Percentiles rank a stretch among this genome's conserved stretches.
Conservation (phyloP, 2,888 invertebrate genomes). For the Junonia oenone region DNA sequence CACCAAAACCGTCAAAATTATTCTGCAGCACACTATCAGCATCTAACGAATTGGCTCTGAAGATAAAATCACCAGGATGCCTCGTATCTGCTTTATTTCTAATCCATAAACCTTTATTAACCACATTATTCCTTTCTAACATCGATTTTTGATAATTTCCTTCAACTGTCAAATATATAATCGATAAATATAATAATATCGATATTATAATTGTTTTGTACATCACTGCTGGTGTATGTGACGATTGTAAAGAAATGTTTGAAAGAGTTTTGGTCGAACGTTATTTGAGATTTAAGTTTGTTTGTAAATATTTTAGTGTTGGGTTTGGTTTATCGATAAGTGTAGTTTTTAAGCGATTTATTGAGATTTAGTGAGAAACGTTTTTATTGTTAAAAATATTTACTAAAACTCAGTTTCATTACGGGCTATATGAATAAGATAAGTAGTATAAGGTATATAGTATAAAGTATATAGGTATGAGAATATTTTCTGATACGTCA, state of each 20-base stretch:
- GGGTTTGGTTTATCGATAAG: constrained; percentile 12
- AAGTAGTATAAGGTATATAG: too few relatives aligned
- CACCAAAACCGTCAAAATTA: constrained; percentile 43
- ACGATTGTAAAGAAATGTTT: constrained; percentile 31
- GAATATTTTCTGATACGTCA: too few relatives aligned
- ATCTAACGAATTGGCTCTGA: constrained; percentile 51
- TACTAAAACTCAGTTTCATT: too few relatives aligned
- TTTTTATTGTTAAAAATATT: too few relatives aligned
- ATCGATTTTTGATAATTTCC: constrained; percentile 40
- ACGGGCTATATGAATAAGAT: too few relatives aligned
- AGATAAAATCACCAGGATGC: constrained; percentile 46
- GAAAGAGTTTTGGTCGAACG: constrained; percentile 35
- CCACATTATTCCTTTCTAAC: constrained; percentile 51
- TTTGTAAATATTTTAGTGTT: constrained; percentile 44
- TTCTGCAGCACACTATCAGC: constrained; percentile 47
- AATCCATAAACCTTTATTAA: constrained; percentile 61
- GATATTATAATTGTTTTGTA: constrained; percentile 36
- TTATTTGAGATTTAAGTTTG: constrained; percentile 39
- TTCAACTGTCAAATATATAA: constrained; percentile 35
- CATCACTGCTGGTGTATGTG: constrained; percentile 43
- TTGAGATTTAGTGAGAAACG: too few relatives aligned
- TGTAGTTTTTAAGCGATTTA: neutral
- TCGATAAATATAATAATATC: constrained; percentile 36
- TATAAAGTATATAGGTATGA: too few relatives aligned
- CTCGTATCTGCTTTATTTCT: constrained; percentile 34